phyloP scores from a whole-genome alignment of 1,140 invertebrate species.

The Drosophila sturtevanti region DNA sequence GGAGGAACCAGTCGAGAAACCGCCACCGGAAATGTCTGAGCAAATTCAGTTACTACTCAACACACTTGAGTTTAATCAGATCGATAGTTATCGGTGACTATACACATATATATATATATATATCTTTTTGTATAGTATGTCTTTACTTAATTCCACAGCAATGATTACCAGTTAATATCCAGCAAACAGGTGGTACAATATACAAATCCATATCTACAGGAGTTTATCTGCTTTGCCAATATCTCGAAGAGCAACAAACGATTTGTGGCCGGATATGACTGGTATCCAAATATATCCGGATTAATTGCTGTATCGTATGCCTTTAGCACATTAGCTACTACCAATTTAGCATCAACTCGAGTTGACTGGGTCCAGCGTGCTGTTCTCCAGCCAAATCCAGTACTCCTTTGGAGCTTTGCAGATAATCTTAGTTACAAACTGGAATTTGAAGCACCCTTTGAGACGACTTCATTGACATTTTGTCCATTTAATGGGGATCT shows the following conservation, averaged over 20 bases:
- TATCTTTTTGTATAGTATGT: not conserved
- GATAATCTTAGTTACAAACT: constrained; percentile 88
- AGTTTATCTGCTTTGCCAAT: constrained; percentile 80
- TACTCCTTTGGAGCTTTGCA: constrained; percentile 89
- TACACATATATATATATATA: no score
- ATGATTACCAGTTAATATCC: constrained; percentile 74
- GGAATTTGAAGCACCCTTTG: constrained; percentile 86
- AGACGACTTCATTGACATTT: constrained; percentile 86
- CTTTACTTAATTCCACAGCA: constrained; percentile 25
- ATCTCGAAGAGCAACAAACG: constrained; percentile 76
- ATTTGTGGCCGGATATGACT: constrained; percentile 86
- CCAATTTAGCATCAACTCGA: constrained; percentile 34
- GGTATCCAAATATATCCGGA: constrained; percentile 88
- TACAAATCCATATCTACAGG: constrained; percentile 66
- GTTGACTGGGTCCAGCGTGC: constrained; percentile 83
- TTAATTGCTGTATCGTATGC: constrained; percentile 87
- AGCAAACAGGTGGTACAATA: constrained; percentile 60
- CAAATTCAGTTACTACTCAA: constrained; percentile 69
- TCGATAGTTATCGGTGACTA: constrained; percentile 77
- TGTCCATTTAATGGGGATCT: constrained; percentile 88
- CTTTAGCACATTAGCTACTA: constrained; percentile 70
- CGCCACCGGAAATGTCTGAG: constrained; percentile 56
- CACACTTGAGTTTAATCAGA: constrained; percentile 79
- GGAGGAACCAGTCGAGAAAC: constrained; percentile 30
- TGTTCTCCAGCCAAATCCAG: constrained; percentile 84